Conservation (phyloP, 2,888 invertebrate species). For the Tachina lurida region DNA sequence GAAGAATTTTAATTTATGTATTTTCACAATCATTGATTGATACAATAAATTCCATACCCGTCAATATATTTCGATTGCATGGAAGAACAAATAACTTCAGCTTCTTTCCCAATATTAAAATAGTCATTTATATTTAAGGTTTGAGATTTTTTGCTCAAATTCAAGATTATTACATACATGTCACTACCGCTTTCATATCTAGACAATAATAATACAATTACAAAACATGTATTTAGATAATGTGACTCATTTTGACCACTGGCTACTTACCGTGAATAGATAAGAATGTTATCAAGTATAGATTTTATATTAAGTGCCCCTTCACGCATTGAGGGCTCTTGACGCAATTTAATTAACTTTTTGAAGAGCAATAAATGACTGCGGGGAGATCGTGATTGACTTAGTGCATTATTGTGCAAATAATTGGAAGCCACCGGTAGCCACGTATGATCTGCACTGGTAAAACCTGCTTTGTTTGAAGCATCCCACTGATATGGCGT, state of each 20-base stretch:
- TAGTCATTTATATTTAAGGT: slow-evolving; percentile 81
- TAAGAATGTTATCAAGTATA: slow-evolving; percentile 72
- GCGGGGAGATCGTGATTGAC: slow-evolving; percentile 82
- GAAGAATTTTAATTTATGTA: neutral
- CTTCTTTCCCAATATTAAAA: slow-evolving; percentile 70
- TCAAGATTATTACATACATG: slow-evolving; percentile 83
- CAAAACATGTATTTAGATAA: neutral
- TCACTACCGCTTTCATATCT: slow-evolving; percentile 60
- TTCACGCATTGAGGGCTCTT: slow-evolving; percentile 78
- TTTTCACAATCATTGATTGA: too few relatives aligned
- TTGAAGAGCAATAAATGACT: slow-evolving; percentile 87
- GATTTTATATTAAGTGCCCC: slow-evolving; percentile 72
- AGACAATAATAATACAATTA: slow-evolving; percentile 7
- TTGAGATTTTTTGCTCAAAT: slow-evolving; percentile 83
- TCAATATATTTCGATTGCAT: slow-evolving; percentile 75
- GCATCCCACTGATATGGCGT: slow-evolving; percentile 86
- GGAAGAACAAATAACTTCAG: slow-evolving; percentile 76
- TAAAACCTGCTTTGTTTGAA: slow-evolving; percentile 78
- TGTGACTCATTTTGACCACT: neutral
- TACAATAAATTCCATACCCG: slow-evolving; percentile 70
- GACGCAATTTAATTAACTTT: slow-evolving; percentile 84
- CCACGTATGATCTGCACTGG: slow-evolving; percentile 84
- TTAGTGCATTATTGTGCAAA: slow-evolving; percentile 84
- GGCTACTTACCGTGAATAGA: slow-evolving; percentile 74
- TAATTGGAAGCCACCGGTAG: slow-evolving; percentile 86